Conservation (phyloP, 2,797 vertebrate species). For the Pseudochaenichthys georgianus region DNA sequence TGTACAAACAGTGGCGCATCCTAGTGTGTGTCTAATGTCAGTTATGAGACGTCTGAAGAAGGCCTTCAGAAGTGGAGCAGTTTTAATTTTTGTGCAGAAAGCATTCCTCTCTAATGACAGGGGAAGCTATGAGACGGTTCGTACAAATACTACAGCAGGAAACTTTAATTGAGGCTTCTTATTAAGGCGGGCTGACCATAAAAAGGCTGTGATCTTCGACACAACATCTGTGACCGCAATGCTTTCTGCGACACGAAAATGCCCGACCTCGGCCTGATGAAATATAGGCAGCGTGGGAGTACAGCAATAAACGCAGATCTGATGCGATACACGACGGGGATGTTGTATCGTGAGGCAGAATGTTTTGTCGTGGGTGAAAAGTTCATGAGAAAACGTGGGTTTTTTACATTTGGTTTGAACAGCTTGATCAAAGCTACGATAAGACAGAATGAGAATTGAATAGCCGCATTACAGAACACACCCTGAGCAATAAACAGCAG, state of each 20-base stretch:
- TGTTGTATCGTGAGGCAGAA: neutral
- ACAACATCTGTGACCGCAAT: constrained; percentile 34
- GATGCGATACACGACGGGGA: constrained; percentile 25
- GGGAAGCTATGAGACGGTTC: constrained; percentile 59
- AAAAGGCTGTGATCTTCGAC: constrained; percentile 52
- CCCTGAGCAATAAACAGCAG: neutral
- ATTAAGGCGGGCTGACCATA: constrained; percentile 50
- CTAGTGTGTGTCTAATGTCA: constrained; percentile 32
- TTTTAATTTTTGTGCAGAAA: constrained; percentile 44
- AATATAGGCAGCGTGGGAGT: constrained; percentile 19
- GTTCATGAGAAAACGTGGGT: constrained; percentile 25
- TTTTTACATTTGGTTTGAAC: neutral
- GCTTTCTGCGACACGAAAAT: constrained; percentile 25
- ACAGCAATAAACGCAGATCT: constrained; percentile 38
- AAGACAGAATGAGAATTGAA: constrained; percentile 12
- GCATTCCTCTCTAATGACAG: constrained; percentile 79
- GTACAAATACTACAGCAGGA: constrained; percentile 45
- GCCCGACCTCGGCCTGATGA: neutral
- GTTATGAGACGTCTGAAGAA: constrained; percentile 40
- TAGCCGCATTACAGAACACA: constrained; percentile 6
- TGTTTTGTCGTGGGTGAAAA: constrained; percentile 37
- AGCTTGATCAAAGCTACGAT: constrained; percentile 38
- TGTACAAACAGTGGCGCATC: constrained; percentile 12
- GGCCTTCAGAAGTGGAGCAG: constrained; percentile 26
- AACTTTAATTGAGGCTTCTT: constrained; percentile 57